phyloP scores from a whole-genome alignment of 2,113 vertebrate genomes.

The Holacanthus passer region DNA sequence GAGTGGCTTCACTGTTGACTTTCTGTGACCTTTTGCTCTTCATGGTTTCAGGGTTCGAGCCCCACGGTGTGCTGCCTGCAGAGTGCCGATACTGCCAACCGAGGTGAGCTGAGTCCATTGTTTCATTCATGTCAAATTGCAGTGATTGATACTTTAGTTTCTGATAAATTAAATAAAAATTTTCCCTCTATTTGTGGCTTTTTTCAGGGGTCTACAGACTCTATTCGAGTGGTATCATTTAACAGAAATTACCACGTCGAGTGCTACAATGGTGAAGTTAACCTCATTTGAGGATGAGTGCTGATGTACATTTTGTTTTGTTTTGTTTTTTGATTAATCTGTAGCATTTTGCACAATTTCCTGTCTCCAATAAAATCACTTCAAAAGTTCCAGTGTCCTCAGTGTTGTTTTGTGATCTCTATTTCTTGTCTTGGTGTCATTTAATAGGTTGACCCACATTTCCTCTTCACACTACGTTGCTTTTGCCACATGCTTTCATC shows the following conservation, averaged over 20 bases:
- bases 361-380: conserved; percentile 26
- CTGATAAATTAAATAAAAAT: background rate
- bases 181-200: conserved; percentile 5
- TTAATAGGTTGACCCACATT: background rate
- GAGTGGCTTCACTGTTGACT: background rate
- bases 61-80: conserved; percentile 70
- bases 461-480: background rate
- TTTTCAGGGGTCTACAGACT: conserved; percentile 91
- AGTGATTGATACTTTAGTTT: background rate
- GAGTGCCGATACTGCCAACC: conserved; percentile 68
- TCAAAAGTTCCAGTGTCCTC: background rate
- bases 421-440: background rate
- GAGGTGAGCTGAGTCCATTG: conserved; percentile 55
- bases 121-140: background rate
- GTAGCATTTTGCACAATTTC: background rate
- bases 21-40: conserved; percentile 27
- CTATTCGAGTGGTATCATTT: conserved; percentile 90
- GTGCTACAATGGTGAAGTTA: conserved; percentile 89
- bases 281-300: conserved; percentile 51
- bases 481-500: background rate
- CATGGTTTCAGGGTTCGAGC: conserved; percentile 69
- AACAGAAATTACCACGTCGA: conserved; percentile 92
- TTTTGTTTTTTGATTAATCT: background rate
- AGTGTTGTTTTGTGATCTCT: background rate
- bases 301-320: background rate